Conservation (phyloP, 2,113 vertebrate species). For the Charina bottae region DNA sequence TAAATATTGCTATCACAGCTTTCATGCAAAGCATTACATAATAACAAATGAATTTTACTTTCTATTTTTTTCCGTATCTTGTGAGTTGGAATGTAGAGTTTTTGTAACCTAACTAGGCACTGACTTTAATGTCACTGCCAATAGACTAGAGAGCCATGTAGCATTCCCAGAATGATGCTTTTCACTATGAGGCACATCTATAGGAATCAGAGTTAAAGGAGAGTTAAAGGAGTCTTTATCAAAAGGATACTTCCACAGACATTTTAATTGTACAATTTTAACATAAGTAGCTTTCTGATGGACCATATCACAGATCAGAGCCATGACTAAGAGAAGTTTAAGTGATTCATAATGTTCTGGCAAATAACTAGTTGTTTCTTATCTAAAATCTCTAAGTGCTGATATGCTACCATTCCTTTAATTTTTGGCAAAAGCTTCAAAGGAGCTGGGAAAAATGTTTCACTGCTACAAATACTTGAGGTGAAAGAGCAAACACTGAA, state of each 20-base stretch:
- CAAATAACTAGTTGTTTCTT: slow-evolving; percentile 35
- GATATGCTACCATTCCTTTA: background rate
- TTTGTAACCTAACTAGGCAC: background rate
- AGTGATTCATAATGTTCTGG: slow-evolving; percentile 23
- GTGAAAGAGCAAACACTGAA: background rate
- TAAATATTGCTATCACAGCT: background rate
- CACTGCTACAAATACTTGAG: background rate
- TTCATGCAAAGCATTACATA: background rate
- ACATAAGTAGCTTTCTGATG: slow-evolving; percentile 28
- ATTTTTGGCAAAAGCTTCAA: slow-evolving; percentile 9
- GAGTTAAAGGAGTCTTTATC: slow-evolving; percentile 28
- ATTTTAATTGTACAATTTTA: slow-evolving; percentile 48
- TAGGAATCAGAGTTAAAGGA: slow-evolving; percentile 24
- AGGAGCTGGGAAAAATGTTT: background rate
- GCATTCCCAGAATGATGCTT: slow-evolving; percentile 29
- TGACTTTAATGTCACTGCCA: background rate
- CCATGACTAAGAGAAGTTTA: background rate
- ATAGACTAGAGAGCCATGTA: background rate
- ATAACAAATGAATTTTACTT: background rate
- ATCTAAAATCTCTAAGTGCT: slow-evolving; percentile 12
- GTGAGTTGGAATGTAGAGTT: background rate
- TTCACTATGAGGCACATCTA: slow-evolving; percentile 22
- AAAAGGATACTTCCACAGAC: slow-evolving; percentile 30
- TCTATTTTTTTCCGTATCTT: background rate
- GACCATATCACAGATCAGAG: slow-evolving; percentile 33